These are phyloP conservation scores for Manis crassicaudata DNA, from an alignment of 2,797 vertebrate genomes.

Conservation along the genomic window DNA sequence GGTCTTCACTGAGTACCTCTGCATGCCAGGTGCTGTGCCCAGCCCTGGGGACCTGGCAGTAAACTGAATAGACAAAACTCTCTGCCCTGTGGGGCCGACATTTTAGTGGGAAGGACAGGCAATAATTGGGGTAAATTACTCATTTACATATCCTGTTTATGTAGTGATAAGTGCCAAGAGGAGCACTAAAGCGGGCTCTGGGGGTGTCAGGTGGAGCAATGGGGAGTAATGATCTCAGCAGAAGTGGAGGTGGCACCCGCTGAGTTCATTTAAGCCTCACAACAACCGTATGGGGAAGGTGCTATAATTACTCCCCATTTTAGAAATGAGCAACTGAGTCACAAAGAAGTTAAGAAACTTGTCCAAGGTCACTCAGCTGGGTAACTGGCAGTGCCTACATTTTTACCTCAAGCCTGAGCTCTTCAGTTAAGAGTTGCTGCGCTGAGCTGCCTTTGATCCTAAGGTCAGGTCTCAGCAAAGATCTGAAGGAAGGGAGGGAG, in stretches of 20 bases:
- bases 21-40: accelerated
- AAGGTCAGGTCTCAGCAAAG: background rate
- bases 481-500: background rate
- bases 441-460: background rate
- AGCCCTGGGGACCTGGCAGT: background rate
- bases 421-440: background rate
- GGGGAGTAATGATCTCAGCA: background rate
- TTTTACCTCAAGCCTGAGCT: background rate
- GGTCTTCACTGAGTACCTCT: background rate
- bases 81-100: background rate
- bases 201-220: background rate
- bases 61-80: background rate
- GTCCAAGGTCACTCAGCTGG: background rate
- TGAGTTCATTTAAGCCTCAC: background rate
- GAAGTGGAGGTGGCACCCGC: background rate
- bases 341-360: background rate
- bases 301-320: background rate
- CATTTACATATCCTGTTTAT: background rate
- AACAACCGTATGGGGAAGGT: background rate
- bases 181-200: background rate
- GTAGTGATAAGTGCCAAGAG: background rate
- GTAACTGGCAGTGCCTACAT: background rate
- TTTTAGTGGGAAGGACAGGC: background rate
- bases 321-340: background rate
- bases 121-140: background rate